Conservation (phyloP, 2,113 vertebrate species). For the Rhea americana region DNA sequence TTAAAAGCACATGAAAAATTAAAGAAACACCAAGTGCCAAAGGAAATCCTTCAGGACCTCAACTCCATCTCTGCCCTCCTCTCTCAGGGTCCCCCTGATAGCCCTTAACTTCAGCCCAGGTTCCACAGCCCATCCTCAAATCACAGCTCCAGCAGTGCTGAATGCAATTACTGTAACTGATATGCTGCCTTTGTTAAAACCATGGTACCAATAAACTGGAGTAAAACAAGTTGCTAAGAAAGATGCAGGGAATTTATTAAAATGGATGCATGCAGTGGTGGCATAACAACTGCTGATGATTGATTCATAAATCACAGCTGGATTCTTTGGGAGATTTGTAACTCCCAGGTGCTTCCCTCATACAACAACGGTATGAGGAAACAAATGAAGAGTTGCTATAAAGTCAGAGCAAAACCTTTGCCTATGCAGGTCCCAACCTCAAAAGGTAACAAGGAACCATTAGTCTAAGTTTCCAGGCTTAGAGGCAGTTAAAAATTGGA, state of each 20-base stretch:
- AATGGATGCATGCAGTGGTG: constrained; percentile 31
- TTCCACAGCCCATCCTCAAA: constrained; percentile 8
- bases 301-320: constrained; percentile 65
- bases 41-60: constrained; percentile 1
- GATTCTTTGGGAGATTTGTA: constrained; percentile 53
- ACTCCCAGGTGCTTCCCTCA: constrained; percentile 15
- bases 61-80: background rate
- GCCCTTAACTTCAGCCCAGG: constrained; percentile 18
- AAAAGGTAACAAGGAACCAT: constrained; percentile 1
- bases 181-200: constrained; percentile 60
- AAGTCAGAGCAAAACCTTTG: constrained; percentile 1
- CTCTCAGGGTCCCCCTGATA: background rate
- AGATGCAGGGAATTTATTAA: constrained; percentile 51
- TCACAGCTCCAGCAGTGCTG: constrained; percentile 1
- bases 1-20: background rate
- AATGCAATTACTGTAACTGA: constrained; percentile 50
- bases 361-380: constrained; percentile 41
- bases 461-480: background rate
- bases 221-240: constrained; percentile 56
- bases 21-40: background rate
- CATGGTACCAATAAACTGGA: constrained; percentile 42
- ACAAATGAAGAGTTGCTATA: constrained; percentile 19
- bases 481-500: background rate
- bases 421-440: background rate
- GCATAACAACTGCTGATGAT: constrained; percentile 60